Percentiles rank a stretch among this genome's conserved stretches.
Conservation (phyloP, 2,888 invertebrate genomes). For the Diogma glabrata region DNA sequence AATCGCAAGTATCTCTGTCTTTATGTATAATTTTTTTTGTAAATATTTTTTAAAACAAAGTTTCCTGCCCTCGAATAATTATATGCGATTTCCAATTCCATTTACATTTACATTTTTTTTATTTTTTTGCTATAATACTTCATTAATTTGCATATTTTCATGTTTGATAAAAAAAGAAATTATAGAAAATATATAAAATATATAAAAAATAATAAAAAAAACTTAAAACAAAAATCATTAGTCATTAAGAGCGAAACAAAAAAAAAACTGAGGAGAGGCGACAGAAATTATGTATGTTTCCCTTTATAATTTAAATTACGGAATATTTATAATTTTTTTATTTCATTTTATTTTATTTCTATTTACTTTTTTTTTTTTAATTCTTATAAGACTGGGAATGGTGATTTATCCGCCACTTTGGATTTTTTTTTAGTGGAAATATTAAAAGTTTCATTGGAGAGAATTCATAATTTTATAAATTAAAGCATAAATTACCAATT, state of each 20-base stretch:
- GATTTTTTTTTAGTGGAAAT: too few relatives aligned
- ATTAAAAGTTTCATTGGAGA: too few relatives aligned
- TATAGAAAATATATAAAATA: background rate
- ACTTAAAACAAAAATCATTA: constrained; percentile 9
- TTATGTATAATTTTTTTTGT: background rate
- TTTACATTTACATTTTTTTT: constrained; percentile 1
- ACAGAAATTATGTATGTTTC: constrained; percentile 8
- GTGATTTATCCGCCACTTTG: too few relatives aligned
- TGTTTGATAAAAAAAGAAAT: constrained; percentile 9
- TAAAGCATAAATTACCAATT: too few relatives aligned
- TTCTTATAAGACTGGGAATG: too few relatives aligned
- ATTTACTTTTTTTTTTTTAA: too few relatives aligned
- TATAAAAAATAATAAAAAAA: constrained; percentile 6
- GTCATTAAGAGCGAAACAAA: constrained; percentile 6
- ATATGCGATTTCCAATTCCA: constrained; percentile 10
- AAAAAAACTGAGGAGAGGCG: constrained; percentile 9
- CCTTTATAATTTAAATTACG: constrained; percentile 8
- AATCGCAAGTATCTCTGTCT: background rate
- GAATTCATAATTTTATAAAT: too few relatives aligned
- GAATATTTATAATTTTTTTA: constrained; percentile 8
- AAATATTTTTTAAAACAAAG: constrained; percentile 5
- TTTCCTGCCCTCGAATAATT: constrained; percentile 9
- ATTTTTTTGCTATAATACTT: constrained; percentile 3
- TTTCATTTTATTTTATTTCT: too few relatives aligned
- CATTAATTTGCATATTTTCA: constrained; percentile 9